A percentile compares a stretch with the other conserved stretches of the same genome.
These are phyloP conservation scores for Calliopum simillimum DNA, from an alignment of 2,888 invertebrate species.

Conservation along the genomic window DNA sequence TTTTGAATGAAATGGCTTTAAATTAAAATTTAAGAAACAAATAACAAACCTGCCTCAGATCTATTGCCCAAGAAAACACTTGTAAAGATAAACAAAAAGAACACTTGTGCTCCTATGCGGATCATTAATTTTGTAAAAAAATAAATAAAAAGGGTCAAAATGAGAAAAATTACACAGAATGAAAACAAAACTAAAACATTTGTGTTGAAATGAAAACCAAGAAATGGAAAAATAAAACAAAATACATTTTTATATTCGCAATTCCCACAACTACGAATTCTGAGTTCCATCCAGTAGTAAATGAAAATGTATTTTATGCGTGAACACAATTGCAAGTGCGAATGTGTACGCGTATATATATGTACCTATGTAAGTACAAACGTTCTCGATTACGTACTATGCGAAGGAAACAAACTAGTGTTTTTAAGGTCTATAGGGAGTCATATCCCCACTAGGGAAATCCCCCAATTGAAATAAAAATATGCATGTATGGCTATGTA, in stretches of 20 bases:
- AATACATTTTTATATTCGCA: neutral
- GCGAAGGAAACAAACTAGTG: too few relatives aligned
- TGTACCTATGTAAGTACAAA: too few relatives aligned
- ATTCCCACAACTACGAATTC: constrained; percentile 2
- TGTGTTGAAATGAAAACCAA: neutral
- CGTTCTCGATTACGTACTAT: too few relatives aligned
- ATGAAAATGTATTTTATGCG: constrained; percentile 15
- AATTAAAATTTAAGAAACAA: too few relatives aligned
- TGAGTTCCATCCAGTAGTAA: neutral
- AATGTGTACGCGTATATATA: neutral
- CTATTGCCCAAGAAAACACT: too few relatives aligned
- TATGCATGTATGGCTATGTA: neutral
- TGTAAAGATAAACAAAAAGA: too few relatives aligned
- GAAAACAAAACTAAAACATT: neutral
- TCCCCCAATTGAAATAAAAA: constrained; percentile 11
- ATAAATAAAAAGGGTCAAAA: neutral
- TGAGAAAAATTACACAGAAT: neutral
- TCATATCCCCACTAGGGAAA: neutral
- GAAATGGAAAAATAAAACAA: neutral
- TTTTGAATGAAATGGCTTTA: too few relatives aligned
- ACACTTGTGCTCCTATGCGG: too few relatives aligned
- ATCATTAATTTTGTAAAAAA: too few relatives aligned
- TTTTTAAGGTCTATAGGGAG: too few relatives aligned
- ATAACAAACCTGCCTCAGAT: too few relatives aligned
- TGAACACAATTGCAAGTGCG: neutral